Evolutionary conservation across 2,888 invertebrate species (phyloP).

Genomic region (Hermaeophaga mercurialis): DNA sequence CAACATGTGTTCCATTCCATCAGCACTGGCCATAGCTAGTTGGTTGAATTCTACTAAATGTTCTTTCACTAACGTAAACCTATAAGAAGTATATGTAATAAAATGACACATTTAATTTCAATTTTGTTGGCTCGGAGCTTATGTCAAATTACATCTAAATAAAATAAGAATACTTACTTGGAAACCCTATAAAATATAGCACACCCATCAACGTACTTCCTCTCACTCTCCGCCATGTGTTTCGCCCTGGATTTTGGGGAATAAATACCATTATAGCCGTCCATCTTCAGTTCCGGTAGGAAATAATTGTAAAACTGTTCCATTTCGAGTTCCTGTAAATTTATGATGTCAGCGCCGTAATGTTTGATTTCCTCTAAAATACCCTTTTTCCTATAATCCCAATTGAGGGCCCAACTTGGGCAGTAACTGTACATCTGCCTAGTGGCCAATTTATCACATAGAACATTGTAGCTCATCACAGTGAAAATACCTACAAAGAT

Average conservation of each 20-base stretch:
- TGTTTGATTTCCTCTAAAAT: conserved; percentile 96
- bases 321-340: conserved; percentile 95
- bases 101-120: no score
- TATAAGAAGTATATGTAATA: conserved; percentile 59
- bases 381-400: conserved; percentile 98
- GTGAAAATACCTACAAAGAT: conserved; percentile 84
- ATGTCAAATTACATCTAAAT: no score
- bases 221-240: conserved; percentile 95
- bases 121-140: no score
- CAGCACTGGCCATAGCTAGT: conserved; percentile 97
- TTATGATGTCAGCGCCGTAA: conserved; percentile 96
- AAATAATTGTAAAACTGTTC: conserved; percentile 98
- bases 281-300: conserved; percentile 88
- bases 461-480: conserved; percentile 99
- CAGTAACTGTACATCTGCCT: conserved; percentile 99
- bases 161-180: conserved; percentile 81
- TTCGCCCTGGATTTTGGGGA: conserved; percentile 98
- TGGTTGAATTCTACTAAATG: conserved; percentile 98
- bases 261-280: conserved; percentile 94
- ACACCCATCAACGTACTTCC: conserved; percentile 98
- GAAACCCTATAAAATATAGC: conserved; percentile 95
- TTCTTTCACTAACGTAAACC: conserved; percentile 93
- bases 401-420: conserved; percentile 97
- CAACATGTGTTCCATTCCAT: conserved; percentile 97
- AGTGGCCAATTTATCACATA: conserved; percentile 99